Percentiles rank a stretch among this genome's conserved stretches.
These are phyloP conservation scores for Lasioglossum marginatum DNA, from an alignment of 2,888 invertebrate genomes.

Conservation along the genomic window DNA sequence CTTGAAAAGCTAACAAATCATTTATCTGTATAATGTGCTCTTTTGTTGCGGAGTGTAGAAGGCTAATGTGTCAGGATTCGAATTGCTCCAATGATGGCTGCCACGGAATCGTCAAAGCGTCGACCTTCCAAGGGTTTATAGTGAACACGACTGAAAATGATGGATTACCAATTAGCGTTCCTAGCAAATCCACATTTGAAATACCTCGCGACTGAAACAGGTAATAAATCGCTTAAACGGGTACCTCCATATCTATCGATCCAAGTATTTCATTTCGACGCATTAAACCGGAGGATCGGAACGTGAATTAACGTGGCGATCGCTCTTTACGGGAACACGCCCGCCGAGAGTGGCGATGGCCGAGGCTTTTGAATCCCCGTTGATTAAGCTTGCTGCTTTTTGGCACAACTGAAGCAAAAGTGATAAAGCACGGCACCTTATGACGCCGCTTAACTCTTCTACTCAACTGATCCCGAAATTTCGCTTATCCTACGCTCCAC, in stretches of 20 bases:
- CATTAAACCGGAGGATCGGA: background rate
- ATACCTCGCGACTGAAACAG: background rate
- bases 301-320: background rate
- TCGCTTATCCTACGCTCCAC: background rate
- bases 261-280: background rate
- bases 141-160: background rate
- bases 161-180: background rate
- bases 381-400: constrained; percentile 31
- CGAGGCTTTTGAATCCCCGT: constrained; percentile 1
- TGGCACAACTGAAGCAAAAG: constrained; percentile 19
- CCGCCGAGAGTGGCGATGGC: background rate
- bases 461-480: constrained; percentile 9
- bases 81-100: background rate
- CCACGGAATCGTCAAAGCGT: background rate
- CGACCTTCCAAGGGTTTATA: background rate
- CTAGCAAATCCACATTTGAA: background rate
- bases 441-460: constrained; percentile 22
- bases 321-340: background rate
- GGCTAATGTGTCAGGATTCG: background rate
- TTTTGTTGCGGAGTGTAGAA: no score
- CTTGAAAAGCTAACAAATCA: no score
- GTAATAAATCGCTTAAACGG: background rate
- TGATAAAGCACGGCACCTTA: constrained; percentile 35
- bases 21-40: no score
- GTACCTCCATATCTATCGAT: background rate